phyloP scores from a whole-genome alignment of 2,888 invertebrate genomes.

The Petrophora chlorosata region DNA sequence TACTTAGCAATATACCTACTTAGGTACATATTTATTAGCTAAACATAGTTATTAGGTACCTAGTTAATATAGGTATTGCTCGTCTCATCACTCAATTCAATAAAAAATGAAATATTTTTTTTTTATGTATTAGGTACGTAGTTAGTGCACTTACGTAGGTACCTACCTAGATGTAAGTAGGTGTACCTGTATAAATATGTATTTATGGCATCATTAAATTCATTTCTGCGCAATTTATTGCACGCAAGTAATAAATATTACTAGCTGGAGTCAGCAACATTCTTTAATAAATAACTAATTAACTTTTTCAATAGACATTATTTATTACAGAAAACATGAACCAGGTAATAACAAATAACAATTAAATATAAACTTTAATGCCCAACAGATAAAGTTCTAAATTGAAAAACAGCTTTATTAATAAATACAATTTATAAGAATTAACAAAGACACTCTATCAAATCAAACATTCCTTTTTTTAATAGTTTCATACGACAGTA shows the following conservation, averaged over 20 bases:
- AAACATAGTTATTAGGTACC: too few relatives aligned
- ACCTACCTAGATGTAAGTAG: too few relatives aligned
- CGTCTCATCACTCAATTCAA: too few relatives aligned
- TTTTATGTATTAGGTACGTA: too few relatives aligned
- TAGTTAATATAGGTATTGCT: too few relatives aligned
- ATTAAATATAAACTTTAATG: background rate
- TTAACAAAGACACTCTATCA: background rate
- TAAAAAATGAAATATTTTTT: too few relatives aligned
- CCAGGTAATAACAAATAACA: background rate
- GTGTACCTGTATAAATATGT: too few relatives aligned
- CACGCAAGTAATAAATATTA: conserved; percentile 9
- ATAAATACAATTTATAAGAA: background rate
- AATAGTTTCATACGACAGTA: too few relatives aligned
- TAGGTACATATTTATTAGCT: too few relatives aligned
- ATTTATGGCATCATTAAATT: conserved; percentile 9
- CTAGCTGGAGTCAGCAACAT: conserved; percentile 8
- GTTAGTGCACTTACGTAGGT: too few relatives aligned
- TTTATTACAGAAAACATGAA: conserved; percentile 3
- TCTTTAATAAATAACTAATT: conserved; percentile 18
- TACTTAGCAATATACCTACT: too few relatives aligned
- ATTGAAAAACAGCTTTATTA: background rate
- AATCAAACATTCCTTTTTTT: conserved; percentile 3
- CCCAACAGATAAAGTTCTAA: background rate
- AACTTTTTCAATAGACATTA: conserved; percentile 12
- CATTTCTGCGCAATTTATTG: conserved; percentile 11